Conservation (phyloP, 2,113 vertebrate species). For the Bos javanicus region DNA sequence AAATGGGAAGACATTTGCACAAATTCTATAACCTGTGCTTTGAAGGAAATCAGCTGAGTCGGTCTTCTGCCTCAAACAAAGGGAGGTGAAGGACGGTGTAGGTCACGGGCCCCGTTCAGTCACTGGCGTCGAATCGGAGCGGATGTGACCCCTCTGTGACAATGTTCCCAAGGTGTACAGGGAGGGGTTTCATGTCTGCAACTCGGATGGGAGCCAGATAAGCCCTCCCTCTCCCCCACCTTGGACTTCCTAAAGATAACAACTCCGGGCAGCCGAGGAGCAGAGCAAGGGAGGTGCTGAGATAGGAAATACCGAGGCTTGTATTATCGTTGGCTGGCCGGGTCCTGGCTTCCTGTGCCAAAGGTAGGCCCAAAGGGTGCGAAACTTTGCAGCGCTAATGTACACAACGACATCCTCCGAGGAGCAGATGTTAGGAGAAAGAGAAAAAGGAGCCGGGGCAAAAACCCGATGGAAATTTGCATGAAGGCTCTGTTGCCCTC, state of each 20-base stretch:
- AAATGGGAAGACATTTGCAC: not conserved
- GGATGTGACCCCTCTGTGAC: conserved; percentile 89
- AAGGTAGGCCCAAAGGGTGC: conserved; percentile 81
- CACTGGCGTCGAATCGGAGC: conserved; percentile 62
- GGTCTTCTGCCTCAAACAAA: conserved; percentile 76
- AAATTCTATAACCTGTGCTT: conserved; percentile 62
- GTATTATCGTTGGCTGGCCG: conserved; percentile 87
- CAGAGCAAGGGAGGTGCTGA: conserved; percentile 80
- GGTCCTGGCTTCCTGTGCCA: conserved; percentile 79
- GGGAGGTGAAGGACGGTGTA: conserved; percentile 74
- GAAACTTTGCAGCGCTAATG: conserved; percentile 75
- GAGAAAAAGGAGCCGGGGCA: conserved; percentile 52
- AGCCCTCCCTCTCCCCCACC: conserved; percentile 76
- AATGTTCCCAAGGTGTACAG: conserved; percentile 86
- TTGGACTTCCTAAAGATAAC: conserved; percentile 96
- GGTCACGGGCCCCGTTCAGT: conserved; percentile 56
- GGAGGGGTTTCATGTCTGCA: conserved; percentile 87
- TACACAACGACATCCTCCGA: conserved; percentile 91
- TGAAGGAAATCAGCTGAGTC: conserved; percentile 76
- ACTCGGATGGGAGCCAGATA: conserved; percentile 91
- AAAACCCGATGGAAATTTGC: conserved; percentile 80
- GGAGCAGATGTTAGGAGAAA: conserved; percentile 85
- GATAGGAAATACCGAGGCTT: conserved; percentile 87
- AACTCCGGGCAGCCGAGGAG: conserved; percentile 81
- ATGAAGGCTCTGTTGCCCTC: conserved; percentile 76